These are phyloP conservation scores for Saturnia pavonia DNA, from an alignment of 2,888 invertebrate species.

Conservation along the genomic window DNA sequence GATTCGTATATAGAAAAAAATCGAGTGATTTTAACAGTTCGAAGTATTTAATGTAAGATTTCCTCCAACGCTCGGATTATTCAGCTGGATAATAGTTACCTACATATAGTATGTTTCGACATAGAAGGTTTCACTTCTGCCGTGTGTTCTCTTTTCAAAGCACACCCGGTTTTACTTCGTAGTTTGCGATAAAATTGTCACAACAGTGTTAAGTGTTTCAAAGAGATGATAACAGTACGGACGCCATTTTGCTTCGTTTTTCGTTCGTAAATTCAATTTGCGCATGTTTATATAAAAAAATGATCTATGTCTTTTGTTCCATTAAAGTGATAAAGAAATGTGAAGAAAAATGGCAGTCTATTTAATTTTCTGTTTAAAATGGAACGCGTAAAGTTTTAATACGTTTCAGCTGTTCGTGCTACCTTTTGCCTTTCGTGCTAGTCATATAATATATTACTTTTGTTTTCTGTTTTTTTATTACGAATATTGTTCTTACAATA, in stretches of 20 bases:
- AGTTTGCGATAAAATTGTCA: background rate
- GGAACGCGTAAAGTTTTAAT: background rate
- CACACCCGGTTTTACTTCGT: background rate
- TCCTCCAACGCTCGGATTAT: background rate
- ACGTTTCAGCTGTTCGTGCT: slow-evolving; percentile 12
- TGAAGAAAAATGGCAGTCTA: background rate
- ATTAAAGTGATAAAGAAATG: background rate
- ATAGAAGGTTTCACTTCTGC: background rate
- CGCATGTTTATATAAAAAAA: background rate
- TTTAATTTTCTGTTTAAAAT: background rate
- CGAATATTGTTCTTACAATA: background rate
- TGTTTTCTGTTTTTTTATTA: slow-evolving; percentile 26
- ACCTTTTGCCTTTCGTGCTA: slow-evolving; percentile 53
- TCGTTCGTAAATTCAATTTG: background rate
- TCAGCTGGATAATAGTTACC: background rate
- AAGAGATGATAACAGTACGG: background rate
- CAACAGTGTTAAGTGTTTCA: background rate
- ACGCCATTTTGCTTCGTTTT: background rate
- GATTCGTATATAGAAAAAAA: background rate
- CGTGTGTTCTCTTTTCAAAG: background rate
- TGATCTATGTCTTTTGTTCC: background rate
- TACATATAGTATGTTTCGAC: background rate
- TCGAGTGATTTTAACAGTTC: background rate
- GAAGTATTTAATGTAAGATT: background rate
- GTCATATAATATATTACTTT: slow-evolving; percentile 38